A percentile compares a stretch with the other conserved stretches of the same genome.
These are phyloP conservation scores for Neuroscelio doddi DNA, from an alignment of 2,888 invertebrate genomes.

Conservation along the genomic window DNA sequence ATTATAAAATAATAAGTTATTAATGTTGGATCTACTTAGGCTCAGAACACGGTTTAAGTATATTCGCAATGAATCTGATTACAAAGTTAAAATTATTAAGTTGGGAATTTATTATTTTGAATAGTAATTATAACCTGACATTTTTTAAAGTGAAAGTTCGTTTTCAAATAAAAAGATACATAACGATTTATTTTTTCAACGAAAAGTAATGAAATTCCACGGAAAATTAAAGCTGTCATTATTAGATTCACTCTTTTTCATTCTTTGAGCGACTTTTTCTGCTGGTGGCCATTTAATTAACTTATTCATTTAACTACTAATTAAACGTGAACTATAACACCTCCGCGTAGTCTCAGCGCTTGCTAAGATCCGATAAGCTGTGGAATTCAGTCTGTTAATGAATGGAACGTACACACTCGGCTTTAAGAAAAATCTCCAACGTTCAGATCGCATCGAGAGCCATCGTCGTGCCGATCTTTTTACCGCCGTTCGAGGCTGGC, in stretches of 20 bases:
- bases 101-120: too few species aligned
- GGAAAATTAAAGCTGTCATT: conserved; percentile 12
- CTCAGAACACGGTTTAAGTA: too few species aligned
- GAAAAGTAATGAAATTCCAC: neutral
- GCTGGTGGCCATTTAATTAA: conserved; percentile 63
- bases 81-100: too few species aligned
- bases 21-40: too few species aligned
- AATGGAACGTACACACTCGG: conserved; percentile 49
- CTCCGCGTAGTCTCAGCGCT: conserved; percentile 55
- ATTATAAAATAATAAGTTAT: too few species aligned
- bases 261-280: too few species aligned
- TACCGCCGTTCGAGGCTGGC: conserved; percentile 40
- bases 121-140: too few species aligned
- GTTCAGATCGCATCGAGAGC: conserved; percentile 35
- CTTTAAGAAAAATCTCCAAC: conserved; percentile 47
- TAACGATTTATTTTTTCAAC: too few species aligned
- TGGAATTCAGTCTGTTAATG: conserved; percentile 54
- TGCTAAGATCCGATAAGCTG: conserved; percentile 62
- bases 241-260: conserved; percentile 4
- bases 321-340: conserved; percentile 70
- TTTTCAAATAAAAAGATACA: too few species aligned
- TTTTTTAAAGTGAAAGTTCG: too few species aligned
- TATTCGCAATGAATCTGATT: too few species aligned
- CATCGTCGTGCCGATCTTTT: conserved; percentile 47
- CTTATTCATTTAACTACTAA: conserved; percentile 69